phyloP scores from a whole-genome alignment of 2,797 vertebrate species.

The Microctenopoma lineatum region DNA sequence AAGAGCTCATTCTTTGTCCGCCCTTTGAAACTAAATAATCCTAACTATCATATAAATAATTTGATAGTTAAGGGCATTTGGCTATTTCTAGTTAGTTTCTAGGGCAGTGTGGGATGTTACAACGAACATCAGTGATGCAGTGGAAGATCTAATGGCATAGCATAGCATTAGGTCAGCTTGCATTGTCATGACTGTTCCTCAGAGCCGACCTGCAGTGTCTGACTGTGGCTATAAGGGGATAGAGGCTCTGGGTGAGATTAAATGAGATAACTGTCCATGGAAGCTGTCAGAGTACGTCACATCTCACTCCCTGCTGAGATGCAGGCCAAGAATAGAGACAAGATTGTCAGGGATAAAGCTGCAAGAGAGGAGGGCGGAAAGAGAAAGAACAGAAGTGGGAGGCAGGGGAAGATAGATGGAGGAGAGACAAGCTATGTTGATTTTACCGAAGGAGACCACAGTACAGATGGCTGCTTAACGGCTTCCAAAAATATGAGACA shows the following conservation, averaged over 20 bases:
- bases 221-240: slow-evolving; percentile 58
- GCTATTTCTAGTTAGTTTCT: slow-evolving; percentile 44
- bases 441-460: slow-evolving; percentile 37
- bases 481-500: background rate
- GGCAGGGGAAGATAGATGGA: slow-evolving; percentile 58
- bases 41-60: background rate
- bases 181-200: slow-evolving; percentile 42
- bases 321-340: slow-evolving; percentile 73
- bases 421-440: slow-evolving; percentile 46
- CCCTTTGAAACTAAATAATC: slow-evolving; percentile 12
- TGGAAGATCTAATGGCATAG: slow-evolving; percentile 60
- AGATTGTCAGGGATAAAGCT: slow-evolving; percentile 72
- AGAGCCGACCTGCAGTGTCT: slow-evolving; percentile 44
- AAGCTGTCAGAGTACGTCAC: slow-evolving; percentile 67
- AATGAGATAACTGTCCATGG: slow-evolving; percentile 64
- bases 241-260: slow-evolving; percentile 68
- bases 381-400: slow-evolving; percentile 61
- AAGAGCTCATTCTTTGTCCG: background rate
- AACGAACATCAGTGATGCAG: slow-evolving; percentile 35
- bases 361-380: slow-evolving; percentile 57
- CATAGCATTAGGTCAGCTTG: slow-evolving; percentile 53
- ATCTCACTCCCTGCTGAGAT: slow-evolving; percentile 65
- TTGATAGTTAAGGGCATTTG: slow-evolving; percentile 34
- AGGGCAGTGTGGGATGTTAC: slow-evolving; percentile 40
- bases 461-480: slow-evolving; percentile 28